Percentiles rank a stretch among this genome's conserved stretches.
phyloP scores from a whole-genome alignment of 1,140 invertebrate genomes.

The Trichoplusia ni region DNA sequence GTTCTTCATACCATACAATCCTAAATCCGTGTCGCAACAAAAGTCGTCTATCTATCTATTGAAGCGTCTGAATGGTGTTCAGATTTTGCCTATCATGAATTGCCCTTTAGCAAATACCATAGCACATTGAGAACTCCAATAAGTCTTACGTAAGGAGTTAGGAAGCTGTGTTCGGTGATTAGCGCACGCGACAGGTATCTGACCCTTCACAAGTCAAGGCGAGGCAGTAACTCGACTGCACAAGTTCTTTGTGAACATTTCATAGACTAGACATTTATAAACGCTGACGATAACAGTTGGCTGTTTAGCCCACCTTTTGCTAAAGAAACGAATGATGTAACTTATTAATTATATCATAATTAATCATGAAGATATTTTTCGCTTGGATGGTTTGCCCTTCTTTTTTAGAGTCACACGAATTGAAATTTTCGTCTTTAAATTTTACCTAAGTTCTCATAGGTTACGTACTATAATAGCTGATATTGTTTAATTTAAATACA shows the following conservation, averaged over 20 bases:
- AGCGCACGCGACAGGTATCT: conserved; percentile 43
- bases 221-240: conserved; percentile 16
- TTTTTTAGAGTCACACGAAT: too few relatives aligned
- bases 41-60: not conserved
- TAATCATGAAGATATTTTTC: too few relatives aligned
- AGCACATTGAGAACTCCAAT: not conserved
- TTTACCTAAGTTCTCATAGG: too few relatives aligned
- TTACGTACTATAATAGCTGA: too few relatives aligned
- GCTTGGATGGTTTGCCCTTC: too few relatives aligned
- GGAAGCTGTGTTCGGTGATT: conserved; percentile 34
- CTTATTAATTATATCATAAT: too few relatives aligned
- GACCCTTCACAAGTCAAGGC: conserved; percentile 64
- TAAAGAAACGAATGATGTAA: too few relatives aligned
- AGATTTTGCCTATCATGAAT: conserved; percentile 23
- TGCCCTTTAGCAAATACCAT: not conserved
- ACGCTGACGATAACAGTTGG: too few relatives aligned
- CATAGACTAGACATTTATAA: not conserved
- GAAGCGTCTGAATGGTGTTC: not conserved
- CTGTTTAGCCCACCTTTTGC: too few relatives aligned
- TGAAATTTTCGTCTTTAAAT: too few relatives aligned
- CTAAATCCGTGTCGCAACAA: conserved; percentile 12
- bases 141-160: conserved; percentile 6
- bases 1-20: too few relatives aligned
- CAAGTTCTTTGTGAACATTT: conserved; percentile 8
- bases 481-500: too few relatives aligned